Base-by-base conservation (phyloP, 1,140 invertebrate species). In the Apis mellifera region DNA sequence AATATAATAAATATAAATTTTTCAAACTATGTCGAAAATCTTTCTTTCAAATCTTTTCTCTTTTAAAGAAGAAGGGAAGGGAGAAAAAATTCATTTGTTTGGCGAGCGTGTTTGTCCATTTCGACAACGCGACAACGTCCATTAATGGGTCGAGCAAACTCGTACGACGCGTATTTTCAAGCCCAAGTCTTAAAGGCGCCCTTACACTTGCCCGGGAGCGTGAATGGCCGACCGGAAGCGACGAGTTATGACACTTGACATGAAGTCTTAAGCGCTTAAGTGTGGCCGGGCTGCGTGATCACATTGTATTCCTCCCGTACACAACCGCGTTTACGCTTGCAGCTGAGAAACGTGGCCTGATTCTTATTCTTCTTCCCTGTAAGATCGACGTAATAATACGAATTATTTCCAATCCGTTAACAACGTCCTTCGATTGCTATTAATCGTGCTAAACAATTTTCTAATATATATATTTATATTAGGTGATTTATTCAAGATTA, bases 211-310 rank as follows among this genome's bases (percentile, higher is more conserved):
- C 64, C 60, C 80, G 55, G 64, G 64, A 59, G 69, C 70, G 65
- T 86, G 83, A 87, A 86, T 87, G 64, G 88, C 86, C 83, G 89
- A 90, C 91, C 92, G 92, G 92, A 93, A 93, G 89, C 83, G 80
- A 84, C 91, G 91, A 92, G 90, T 93, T 93, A 91, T 92, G 90
- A 92, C 90, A 90, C 89, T 92, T 90, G 87, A 90, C 86, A 88
- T 76, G 83, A 73, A 86, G 85, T 83, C 88, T 91, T 91, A 91
- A 90, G 89, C 85, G 86, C 84, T 92, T 90, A 91, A 92, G 88
- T 86, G 89, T 86, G 84, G 81, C 88, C 89, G 84, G 90, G 86
- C 88, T 89, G 90, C 80, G 83, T 77, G 74, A 60, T 68, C 55
- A n/a, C 65, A 69, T 83, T 85, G 75, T 77, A 54, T 77, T 69